Conservation (phyloP, 2,797 vertebrate species). For the Podarcis siculus region DNA sequence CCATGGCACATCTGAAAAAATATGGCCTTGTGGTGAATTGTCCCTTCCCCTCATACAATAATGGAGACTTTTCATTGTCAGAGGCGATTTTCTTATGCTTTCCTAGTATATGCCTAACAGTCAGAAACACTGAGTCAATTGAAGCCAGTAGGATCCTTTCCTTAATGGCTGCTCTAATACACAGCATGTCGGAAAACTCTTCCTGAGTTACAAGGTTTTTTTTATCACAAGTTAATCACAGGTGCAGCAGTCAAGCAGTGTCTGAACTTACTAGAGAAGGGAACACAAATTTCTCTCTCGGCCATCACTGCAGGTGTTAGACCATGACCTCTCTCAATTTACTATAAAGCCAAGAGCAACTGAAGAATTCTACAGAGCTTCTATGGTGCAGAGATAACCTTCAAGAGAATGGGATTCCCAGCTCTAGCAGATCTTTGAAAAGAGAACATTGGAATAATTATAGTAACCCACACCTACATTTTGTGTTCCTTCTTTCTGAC, state of each 20-base stretch:
- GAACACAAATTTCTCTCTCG: constrained; percentile 5
- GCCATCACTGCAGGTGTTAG: neutral
- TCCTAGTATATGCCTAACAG: neutral
- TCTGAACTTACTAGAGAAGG: neutral
- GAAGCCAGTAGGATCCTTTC: constrained; percentile 4
- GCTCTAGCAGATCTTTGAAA: neutral
- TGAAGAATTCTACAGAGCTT: neutral
- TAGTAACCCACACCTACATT: neutral
- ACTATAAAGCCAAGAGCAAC: neutral
- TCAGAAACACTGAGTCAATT: constrained; percentile 1
- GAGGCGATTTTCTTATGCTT: neutral
- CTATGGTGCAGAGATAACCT: neutral
- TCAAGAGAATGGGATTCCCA: neutral
- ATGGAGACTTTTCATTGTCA: neutral
- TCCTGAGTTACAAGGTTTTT: constrained; percentile 13
- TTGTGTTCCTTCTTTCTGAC: neutral
- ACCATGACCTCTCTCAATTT: neutral
- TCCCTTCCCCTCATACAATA: neutral
- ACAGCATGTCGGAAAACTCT: constrained; percentile 9
- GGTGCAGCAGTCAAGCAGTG: neutral
- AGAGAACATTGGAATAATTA: neutral
- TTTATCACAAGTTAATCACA: constrained; percentile 22
- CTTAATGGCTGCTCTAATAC: constrained; percentile 15
- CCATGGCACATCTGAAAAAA: no score
- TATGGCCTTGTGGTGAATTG: neutral